Base-by-base conservation (phyloP, 2,113 vertebrate genomes). In the Loxodonta africana region DNA sequence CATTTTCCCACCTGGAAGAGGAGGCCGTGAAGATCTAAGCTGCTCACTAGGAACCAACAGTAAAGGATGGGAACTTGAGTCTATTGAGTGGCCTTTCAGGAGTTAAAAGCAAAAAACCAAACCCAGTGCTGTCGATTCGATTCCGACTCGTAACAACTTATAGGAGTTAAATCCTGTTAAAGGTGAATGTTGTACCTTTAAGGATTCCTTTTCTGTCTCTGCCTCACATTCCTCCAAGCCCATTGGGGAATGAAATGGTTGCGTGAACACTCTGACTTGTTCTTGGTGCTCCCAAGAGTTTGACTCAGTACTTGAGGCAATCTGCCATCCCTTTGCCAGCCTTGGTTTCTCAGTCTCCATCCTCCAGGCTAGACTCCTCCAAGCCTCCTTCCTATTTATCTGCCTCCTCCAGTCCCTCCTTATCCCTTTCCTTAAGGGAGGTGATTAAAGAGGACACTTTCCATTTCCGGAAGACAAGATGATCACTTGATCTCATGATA, bases 391-490 rank as follows among this genome's bases (percentile, higher is more conserved):
- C 84, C 51, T 26, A 17, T 30, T 91, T 90, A 26, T 37, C 12
- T 2, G 9, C 15, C 15, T 6, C 2, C 2, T 9, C 65, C 3
- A 33, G 17, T n/a, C 2, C 20, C 33, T 78, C 57, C 0, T 18
- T 17, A 28, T n/a, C 7, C 25, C 33, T 90, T 53, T 41, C 28
- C 65, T 53, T 2, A 80, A 37, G n/a, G 18, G 21, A 25, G 26
- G 2, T 12, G 81, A 90, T 63, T 62, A 71, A 94, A 88, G 60
- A 90, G 18, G n/a, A 18, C 0, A 60, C 23, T 76, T 91, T 82
- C 48, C 80, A 80, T 48, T 95, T 93, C 28, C 77, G 81, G 69
- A 83, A 73, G 18, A 41, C 84, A 90, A 57, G 8, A 2, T 87
- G 6, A 65, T 11, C 5, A 17, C 18, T 48, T 28, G 33, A 65